Evolutionary conservation across 2,888 invertebrate genomes (phyloP), one percentile per base, ranked within the genome.

Genomic region (Oligia fasciuncula): DNA sequence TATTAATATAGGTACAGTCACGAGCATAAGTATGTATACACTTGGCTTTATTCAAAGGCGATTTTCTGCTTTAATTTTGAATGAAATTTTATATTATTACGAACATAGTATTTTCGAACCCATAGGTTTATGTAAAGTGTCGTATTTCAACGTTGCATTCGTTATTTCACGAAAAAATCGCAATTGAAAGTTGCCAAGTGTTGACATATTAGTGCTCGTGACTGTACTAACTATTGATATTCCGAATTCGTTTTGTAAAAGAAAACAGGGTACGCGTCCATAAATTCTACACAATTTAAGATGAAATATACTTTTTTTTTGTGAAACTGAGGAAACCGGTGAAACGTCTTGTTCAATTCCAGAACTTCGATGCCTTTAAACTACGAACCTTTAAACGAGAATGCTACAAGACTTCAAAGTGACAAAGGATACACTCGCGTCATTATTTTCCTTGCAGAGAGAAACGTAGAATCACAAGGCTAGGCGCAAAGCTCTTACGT

Each of bases 381-480:
- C 19, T n/a, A n/a, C 3, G n/a, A 51, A 3, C n/a, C 40, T 40
- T 51, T 73, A 17, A 11, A 49, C 11, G 17, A 68, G 11, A 73
- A 68, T n/a, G 8, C 17, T n/a, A 35, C 23, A 40, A 49, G 67
- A 67, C 49, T 68, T 67, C 67, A 49, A 49, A 67, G 49, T 17
- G 17, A 49, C 51, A 46, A 65, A 73, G 74, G 35, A 72, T 68
- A 74, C 65, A 66, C 71, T 40, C 35, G 17, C 5, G 2, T 73
- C 49, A 4, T 49, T 17, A 49, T 49, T 49, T 49, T 40, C n/a
- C 29, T 57, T 62, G 76, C 40, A 57, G 4, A 51, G 19, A 11
- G 4, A 29, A 74, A 51, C 9, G 4, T 40, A 62, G 46, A n/a
- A 35, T 40, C 23, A 67, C 35, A n/a, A 11, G 17, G 17, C 65